Evolutionary conservation across 2,797 vertebrate genomes (phyloP).

Genomic region (Carapus acus): DNA sequence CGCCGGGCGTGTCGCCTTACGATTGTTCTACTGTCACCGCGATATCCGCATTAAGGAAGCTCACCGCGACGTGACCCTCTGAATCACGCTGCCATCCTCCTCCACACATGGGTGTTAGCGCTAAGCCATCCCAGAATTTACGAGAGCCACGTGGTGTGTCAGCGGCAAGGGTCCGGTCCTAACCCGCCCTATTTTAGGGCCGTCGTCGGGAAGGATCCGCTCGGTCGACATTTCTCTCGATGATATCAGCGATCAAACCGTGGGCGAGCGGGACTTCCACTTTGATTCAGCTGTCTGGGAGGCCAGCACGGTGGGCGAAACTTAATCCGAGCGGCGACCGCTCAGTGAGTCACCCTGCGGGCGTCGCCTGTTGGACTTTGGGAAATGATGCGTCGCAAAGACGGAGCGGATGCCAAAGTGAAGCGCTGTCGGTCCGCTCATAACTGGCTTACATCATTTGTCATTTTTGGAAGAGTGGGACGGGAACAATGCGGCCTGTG

Average conservation of each 20-base stretch:
- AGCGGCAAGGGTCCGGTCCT: slow-evolving; percentile 13
- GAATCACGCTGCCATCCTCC: slow-evolving; percentile 50
- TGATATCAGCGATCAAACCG: neutral
- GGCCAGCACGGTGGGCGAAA: slow-evolving; percentile 10
- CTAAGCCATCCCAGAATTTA: slow-evolving; percentile 33
- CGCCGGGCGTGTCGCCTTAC: slow-evolving; percentile 42
- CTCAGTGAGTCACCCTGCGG: slow-evolving; percentile 27
- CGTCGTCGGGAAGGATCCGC: slow-evolving; percentile 16
- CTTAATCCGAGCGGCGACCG: slow-evolving; percentile 6
- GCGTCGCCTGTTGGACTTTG: slow-evolving; percentile 3
- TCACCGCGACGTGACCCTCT: slow-evolving; percentile 29
- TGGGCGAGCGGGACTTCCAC: too few relatives aligned
- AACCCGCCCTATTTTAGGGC: slow-evolving; percentile 29
- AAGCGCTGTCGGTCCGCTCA: neutral
- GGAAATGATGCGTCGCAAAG: neutral
- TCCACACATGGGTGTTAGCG: slow-evolving; percentile 44
- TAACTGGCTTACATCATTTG: too few relatives aligned
- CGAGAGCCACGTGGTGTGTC: slow-evolving; percentile 32
- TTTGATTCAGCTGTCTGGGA: slow-evolving; percentile 7
- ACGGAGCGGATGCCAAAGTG: neutral
- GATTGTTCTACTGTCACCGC: slow-evolving; percentile 33
- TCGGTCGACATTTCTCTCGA: slow-evolving; percentile 7
- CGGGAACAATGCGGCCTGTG: too few relatives aligned
- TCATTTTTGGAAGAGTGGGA: too few relatives aligned
- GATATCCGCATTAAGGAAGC: slow-evolving; percentile 49